These are phyloP conservation scores for Mohoua ochrocephala DNA, from an alignment of 2,113 vertebrate genomes.

Conservation along the genomic window DNA sequence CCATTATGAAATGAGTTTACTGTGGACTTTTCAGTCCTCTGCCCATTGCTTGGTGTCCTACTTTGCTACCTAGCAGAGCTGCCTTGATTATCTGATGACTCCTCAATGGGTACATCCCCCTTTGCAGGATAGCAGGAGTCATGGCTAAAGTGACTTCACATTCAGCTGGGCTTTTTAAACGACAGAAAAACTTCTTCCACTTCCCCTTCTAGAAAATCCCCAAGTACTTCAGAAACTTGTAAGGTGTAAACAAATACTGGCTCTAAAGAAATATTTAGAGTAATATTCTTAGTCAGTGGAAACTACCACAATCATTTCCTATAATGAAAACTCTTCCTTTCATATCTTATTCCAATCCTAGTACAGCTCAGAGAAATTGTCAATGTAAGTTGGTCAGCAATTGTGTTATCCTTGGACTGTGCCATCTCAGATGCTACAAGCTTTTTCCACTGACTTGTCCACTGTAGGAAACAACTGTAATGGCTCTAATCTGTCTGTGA, in stretches of 20 bases:
- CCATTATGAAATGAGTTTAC: not conserved
- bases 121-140: not conserved
- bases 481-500: not conserved
- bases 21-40: not conserved
- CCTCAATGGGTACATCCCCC: not conserved
- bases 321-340: not conserved
- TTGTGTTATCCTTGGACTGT: not conserved
- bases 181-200: not conserved
- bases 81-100: not conserved
- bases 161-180: not conserved
- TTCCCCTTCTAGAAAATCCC: not conserved
- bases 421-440: not conserved
- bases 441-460: not conserved
- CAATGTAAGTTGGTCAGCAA: not conserved
- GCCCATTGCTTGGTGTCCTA: not conserved
- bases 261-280: not conserved
- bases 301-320: not conserved
- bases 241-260: not conserved
- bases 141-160: not conserved
- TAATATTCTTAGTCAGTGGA: not conserved
- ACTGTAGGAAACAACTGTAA: not conserved
- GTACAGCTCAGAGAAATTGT: not conserved
- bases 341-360: not conserved
- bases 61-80: not conserved
- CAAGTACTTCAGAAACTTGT: not conserved